Evolutionary conservation across 2,797 vertebrate species (phyloP).

Genomic region (Cyprinodon diabolis): DNA sequence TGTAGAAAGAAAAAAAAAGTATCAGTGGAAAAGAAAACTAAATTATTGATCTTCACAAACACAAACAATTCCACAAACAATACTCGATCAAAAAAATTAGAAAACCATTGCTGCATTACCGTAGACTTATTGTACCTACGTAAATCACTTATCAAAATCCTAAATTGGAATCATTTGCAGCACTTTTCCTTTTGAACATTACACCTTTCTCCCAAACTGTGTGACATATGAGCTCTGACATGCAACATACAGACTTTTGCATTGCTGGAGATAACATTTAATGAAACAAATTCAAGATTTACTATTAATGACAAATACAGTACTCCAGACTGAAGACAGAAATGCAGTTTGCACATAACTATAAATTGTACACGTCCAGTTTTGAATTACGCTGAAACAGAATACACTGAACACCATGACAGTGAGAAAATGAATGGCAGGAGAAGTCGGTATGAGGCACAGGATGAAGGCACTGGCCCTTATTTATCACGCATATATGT

Average conservation of each 20-base stretch:
- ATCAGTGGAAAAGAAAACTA: constrained; percentile 48
- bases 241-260: constrained; percentile 79
- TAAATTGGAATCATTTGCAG: constrained; percentile 62
- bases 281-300: constrained; percentile 67
- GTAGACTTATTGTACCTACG: constrained; percentile 59
- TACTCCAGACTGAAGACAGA: constrained; percentile 55
- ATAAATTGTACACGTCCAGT: constrained; percentile 53
- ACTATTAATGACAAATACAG: constrained; percentile 56
- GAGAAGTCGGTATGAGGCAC: constrained; percentile 62
- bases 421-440: constrained; percentile 22
- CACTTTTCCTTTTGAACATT: constrained; percentile 70
- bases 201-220: constrained; percentile 51
- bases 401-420: constrained; percentile 34
- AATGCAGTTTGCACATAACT: constrained; percentile 57
- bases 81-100: constrained; percentile 76
- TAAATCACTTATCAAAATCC: constrained; percentile 59
- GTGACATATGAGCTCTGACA: constrained; percentile 68
- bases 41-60: constrained; percentile 77
- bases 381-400: constrained; percentile 33
- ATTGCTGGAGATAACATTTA: constrained; percentile 69
- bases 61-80: constrained; percentile 86
- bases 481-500: constrained; percentile 60
- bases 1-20: constrained; percentile 70
- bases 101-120: constrained; percentile 71
- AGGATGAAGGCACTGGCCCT: constrained; percentile 67